These are phyloP conservation scores for Xiphophorus birchmanni DNA, from an alignment of 2,797 vertebrate species.

Conservation along the genomic window DNA sequence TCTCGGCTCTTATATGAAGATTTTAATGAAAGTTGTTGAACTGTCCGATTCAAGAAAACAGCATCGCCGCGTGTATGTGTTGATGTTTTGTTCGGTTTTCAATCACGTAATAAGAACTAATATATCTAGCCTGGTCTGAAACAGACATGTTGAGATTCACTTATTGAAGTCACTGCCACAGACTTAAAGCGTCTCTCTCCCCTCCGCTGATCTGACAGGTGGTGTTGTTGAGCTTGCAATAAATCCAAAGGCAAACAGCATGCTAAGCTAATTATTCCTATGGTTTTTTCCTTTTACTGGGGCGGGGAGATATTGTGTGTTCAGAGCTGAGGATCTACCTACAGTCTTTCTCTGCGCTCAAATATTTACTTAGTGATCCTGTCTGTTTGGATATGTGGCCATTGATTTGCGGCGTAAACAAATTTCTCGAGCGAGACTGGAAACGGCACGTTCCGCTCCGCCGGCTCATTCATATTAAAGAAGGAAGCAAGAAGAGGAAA, in stretches of 20 bases:
- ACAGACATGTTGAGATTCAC: slow-evolving; percentile 10
- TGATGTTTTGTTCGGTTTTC: not conserved
- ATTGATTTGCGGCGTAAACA: slow-evolving; percentile 76
- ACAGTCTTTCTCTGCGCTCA: slow-evolving; percentile 65
- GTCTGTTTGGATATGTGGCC: slow-evolving; percentile 76
- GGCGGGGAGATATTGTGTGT: slow-evolving; percentile 41
- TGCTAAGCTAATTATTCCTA: slow-evolving; percentile 71
- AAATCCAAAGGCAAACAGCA: slow-evolving; percentile 75
- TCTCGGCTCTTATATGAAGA: slow-evolving; percentile 26
- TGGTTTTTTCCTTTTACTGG: slow-evolving; percentile 36
- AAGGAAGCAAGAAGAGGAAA: slow-evolving; percentile 22
- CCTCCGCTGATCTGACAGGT: slow-evolving; percentile 60
- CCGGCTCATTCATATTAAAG: slow-evolving; percentile 59
- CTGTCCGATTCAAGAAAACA: not conserved
- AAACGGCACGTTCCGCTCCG: slow-evolving; percentile 66
- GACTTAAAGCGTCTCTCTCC: slow-evolving; percentile 47
- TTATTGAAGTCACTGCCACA: slow-evolving; percentile 43
- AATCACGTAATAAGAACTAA: not conserved
- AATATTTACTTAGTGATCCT: slow-evolving; percentile 79
- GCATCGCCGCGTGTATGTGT: not conserved
- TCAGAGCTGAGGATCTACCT: slow-evolving; percentile 60
- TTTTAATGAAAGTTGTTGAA: slow-evolving; percentile 17
- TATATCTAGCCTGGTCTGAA: not conserved
- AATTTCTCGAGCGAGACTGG: slow-evolving; percentile 57
- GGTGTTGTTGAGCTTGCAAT: slow-evolving; percentile 58